Base-by-base conservation (phyloP, 2,888 invertebrate genomes). In the Amphipyra berbera region DNA sequence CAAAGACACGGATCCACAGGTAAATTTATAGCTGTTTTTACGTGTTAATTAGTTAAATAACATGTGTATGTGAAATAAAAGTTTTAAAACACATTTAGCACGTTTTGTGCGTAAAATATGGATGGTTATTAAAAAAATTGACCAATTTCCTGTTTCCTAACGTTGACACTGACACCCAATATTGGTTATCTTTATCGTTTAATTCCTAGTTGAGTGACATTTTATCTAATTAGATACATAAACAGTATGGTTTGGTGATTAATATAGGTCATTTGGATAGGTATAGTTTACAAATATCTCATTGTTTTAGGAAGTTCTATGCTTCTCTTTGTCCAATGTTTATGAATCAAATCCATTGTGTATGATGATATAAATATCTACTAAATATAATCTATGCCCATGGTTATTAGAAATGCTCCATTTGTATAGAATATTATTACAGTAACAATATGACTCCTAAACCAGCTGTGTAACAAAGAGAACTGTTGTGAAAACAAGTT, bases 1-100 rank as follows among this genome's bases (percentile, higher is more conserved):
- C 83, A 96, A 97, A 89, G 97, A 97, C 85, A 95, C 92, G 70
- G 95, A 96, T 76, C 95, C 96, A 63, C 96, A 97, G 96, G 97
- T 97, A 95, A 82, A 76, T 65, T 80, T 70, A 46, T 59, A 40
- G 35, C n/a, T 56, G 38, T 50, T 61, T 69, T 72, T 58, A 42
- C 49, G 35, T 60, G 47, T 50, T 63, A 57, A 61, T 47, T 58
- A 48, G 14, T 55, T 13, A 50, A 54, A 62, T 40, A 38, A 42
- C 57, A 33, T 55, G 45, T 56, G 5, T 55, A 15, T 47, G 38
- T 46, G 12, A 7, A 4, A 45, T 40, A 40, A 4, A 49, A 48
- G 44, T 27, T 15, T 46, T 30, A n/a, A 41, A 46, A 48, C 0
- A 48, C 2, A 12, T 38, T 15, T 8, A 30, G 10, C 27, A 53